Conservation (phyloP, 2,797 vertebrate species). For the Syndactyla subalaris region DNA sequence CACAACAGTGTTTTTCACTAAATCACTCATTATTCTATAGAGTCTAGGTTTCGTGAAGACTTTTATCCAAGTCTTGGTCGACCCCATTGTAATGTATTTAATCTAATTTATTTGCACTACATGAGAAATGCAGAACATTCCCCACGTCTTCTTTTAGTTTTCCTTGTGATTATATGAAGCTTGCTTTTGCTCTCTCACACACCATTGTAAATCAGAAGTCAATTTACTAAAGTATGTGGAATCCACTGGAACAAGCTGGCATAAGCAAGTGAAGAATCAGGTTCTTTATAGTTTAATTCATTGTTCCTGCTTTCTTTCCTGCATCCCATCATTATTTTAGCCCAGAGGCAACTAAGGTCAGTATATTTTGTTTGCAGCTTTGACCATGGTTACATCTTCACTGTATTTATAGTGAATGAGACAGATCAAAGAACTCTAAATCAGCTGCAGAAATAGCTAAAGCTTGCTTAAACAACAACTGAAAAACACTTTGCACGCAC, state of each 20-base stretch:
- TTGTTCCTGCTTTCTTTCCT: neutral
- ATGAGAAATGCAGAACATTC: neutral
- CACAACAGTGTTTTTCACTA: neutral
- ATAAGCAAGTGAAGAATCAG: neutral
- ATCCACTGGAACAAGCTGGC: neutral
- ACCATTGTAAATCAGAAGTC: neutral
- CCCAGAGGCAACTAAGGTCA: constrained; percentile 31
- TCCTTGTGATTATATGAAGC: neutral
- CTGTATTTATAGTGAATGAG: constrained; percentile 47
- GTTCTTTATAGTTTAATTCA: constrained; percentile 4
- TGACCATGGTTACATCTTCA: constrained; percentile 15
- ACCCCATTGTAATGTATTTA: neutral
- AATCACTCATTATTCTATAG: neutral
- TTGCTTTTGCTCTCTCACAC: neutral
- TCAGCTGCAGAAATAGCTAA: constrained; percentile 44
- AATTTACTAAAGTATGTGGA: neutral
- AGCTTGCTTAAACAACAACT: constrained; percentile 51
- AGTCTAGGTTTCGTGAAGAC: neutral
- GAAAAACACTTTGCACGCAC: constrained; percentile 30
- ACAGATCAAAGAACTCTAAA: constrained; percentile 53
- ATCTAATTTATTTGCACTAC: neutral
- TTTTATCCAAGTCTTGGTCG: neutral
- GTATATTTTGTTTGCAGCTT: constrained; percentile 29
- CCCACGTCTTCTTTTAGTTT: neutral
- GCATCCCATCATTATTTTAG: constrained; percentile 10